A percentile compares a stretch with the other conserved stretches of the same genome.
These are phyloP conservation scores for Zoanthus sociatus DNA, from an alignment of 92 coral and sea anemone species.

Conservation along the genomic window DNA sequence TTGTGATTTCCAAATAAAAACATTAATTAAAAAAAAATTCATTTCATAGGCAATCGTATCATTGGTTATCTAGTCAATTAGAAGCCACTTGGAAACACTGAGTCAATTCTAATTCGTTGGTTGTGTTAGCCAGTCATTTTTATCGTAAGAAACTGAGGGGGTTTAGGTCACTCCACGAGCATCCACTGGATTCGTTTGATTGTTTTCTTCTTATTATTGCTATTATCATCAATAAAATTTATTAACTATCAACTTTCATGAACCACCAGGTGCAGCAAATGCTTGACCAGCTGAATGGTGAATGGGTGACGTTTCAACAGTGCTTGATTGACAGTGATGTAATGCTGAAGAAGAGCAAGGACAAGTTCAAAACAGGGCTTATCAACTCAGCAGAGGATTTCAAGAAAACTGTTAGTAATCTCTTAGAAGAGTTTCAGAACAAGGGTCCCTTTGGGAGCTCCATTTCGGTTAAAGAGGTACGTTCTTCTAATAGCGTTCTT, in stretches of 20 bases:
- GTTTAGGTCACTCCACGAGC: no score
- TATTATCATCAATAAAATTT: neutral
- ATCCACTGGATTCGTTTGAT: no score
- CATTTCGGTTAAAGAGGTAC: constrained; percentile 84
- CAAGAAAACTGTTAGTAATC: constrained; percentile 88
- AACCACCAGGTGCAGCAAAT: constrained; percentile 86
- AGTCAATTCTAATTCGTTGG: no score
- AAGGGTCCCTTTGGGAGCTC: constrained; percentile 93
- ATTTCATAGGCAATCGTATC: no score
- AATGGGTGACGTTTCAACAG: constrained; percentile 99
- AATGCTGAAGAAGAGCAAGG: constrained; percentile 99
- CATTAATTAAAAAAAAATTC: no score
- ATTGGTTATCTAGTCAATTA: no score
- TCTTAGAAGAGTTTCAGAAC: constrained; percentile 92
- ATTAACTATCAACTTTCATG: neutral
- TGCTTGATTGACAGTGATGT: constrained; percentile 96
- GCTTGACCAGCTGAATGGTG: constrained; percentile 94
- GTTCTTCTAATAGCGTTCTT: neutral
- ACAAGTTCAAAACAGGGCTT: constrained; percentile 97
- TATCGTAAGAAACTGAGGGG: no score
- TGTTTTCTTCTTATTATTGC: no score
- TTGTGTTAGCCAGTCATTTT: no score
- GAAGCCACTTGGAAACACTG: no score
- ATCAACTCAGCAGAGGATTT: constrained; percentile 96
- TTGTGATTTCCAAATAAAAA: no score